Evolutionary conservation across 2,797 vertebrate genomes (phyloP).

Genomic region (Molossus alvarezi): DNA sequence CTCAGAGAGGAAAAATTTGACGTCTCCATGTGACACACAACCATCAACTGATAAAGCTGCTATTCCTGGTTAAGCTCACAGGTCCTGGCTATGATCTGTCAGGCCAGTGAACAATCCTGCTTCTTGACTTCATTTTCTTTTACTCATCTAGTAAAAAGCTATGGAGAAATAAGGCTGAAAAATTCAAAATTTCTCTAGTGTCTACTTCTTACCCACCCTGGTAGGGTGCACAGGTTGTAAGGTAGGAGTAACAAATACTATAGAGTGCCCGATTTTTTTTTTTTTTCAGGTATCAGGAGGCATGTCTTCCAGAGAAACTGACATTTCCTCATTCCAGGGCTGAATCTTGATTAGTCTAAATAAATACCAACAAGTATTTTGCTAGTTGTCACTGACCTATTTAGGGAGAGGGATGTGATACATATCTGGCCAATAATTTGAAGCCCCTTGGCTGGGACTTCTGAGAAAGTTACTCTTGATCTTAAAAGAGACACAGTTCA

Average conservation of each 20-base stretch:
- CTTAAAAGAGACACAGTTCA: conserved; percentile 2
- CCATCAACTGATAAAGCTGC: not conserved
- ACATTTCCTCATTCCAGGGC: not conserved
- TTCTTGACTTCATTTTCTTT: not conserved
- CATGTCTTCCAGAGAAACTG: not conserved
- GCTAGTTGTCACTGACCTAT: not conserved
- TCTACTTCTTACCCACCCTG: not conserved
- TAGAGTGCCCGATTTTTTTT: not conserved
- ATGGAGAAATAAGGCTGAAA: not conserved
- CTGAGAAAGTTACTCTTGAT: not conserved
- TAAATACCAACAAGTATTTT: not conserved
- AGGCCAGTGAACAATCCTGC: not conserved
- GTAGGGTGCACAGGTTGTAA: not conserved
- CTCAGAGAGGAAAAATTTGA: not conserved
- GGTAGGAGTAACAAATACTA: not conserved
- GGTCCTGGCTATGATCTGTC: not conserved
- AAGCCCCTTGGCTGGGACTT: not conserved
- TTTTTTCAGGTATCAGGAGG: not conserved
- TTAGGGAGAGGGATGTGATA: not conserved
- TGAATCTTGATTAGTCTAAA: not conserved
- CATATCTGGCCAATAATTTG: not conserved
- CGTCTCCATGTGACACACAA: not conserved
- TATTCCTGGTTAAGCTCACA: not conserved
- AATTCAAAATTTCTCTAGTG: not conserved
- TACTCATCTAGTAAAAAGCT: not conserved